These are phyloP conservation scores for Elanoides forficatus DNA, from an alignment of 2,113 vertebrate species.

Conservation along the genomic window DNA sequence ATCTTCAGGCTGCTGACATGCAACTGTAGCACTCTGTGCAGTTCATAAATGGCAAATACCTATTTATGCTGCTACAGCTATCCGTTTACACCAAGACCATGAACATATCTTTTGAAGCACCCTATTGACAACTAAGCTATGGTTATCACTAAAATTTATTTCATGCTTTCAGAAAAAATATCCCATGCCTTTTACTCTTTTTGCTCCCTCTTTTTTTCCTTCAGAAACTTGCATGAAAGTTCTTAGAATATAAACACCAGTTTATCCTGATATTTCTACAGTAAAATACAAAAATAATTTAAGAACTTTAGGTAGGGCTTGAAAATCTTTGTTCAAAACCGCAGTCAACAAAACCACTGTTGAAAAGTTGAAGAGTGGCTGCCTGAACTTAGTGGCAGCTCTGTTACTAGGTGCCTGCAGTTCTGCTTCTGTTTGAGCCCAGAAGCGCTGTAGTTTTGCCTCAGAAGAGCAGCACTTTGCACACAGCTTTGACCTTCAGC, in stretches of 20 bases:
- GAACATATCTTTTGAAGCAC: neutral
- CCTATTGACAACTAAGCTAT: neutral
- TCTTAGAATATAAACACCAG: neutral
- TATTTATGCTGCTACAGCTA: neutral
- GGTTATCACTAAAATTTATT: neutral
- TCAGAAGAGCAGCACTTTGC: neutral
- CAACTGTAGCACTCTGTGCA: neutral
- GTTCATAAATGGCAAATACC: neutral
- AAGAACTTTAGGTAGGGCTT: neutral
- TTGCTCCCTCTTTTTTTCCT: neutral
- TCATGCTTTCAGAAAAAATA: neutral
- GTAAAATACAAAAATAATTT: neutral
- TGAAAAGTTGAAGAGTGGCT: neutral
- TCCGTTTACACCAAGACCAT: fast-evolving
- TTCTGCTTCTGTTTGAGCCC: neutral
- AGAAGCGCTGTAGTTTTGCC: neutral
- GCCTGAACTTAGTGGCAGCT: neutral
- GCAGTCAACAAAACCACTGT: neutral
- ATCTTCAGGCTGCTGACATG: neutral
- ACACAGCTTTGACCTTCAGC: neutral
- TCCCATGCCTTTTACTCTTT: neutral
- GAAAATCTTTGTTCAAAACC: neutral
- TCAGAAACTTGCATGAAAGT: neutral
- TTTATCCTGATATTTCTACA: neutral
- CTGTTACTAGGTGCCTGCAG: neutral